Percentiles rank a stretch among this genome's conserved stretches.
These are phyloP conservation scores for Laticauda colubrina DNA, from an alignment of 2,113 vertebrate genomes.

Conservation along the genomic window DNA sequence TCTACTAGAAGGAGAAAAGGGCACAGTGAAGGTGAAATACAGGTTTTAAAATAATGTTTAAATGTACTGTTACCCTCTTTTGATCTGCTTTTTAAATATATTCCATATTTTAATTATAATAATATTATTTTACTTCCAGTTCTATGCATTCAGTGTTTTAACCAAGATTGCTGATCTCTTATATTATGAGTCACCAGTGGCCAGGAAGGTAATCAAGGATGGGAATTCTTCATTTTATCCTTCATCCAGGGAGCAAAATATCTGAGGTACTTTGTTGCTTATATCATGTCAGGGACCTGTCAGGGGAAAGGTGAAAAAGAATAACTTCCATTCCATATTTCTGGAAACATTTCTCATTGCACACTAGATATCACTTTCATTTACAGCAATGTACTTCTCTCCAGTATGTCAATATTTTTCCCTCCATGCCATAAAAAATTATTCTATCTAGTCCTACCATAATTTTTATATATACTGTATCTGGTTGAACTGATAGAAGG, in stretches of 20 bases:
- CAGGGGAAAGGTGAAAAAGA: neutral
- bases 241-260: neutral
- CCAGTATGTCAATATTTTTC: neutral
- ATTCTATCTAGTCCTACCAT: neutral
- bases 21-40: neutral
- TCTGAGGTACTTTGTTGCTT: neutral
- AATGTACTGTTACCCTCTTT: neutral
- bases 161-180: neutral
- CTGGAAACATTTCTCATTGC: neutral
- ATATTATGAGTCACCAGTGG: neutral
- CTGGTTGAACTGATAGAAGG: neutral
- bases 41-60: neutral
- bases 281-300: neutral
- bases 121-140: neutral
- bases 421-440: neutral
- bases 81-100: neutral
- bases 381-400: neutral
- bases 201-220: neutral
- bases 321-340: neutral
- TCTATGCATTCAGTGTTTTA: neutral
- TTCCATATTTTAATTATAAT: slow-evolving; percentile 13
- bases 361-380: neutral
- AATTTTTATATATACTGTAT: neutral
- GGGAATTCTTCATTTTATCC: neutral
- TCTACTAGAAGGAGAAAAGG: neutral